Base-by-base conservation (phyloP, 2,113 vertebrate genomes). In the Podiceps cristatus region DNA sequence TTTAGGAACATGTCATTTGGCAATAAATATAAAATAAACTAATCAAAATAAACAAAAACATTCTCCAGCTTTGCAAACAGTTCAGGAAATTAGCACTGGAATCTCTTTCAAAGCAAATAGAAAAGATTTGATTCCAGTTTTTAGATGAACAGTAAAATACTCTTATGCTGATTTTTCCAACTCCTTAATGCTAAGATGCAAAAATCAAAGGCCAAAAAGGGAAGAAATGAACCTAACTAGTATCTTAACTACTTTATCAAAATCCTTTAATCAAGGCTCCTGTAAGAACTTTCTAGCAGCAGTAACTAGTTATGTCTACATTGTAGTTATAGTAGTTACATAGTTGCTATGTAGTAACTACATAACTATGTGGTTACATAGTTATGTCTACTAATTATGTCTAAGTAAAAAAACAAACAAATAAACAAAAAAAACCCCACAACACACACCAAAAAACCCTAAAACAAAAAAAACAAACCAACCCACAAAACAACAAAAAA, bases 21-120 rank as follows among this genome's bases (percentile, higher is more conserved):
- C 80, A 95, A 63, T 20, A 94, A 94, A 81, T 62, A 64, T 6
- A 72, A 96, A 95, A 88, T 28, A 78, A 89, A 69, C 8, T 42
- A 86, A 91, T 22, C 5, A 72, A 88, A 92, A 63, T 77, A 88
- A 86, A 95, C 69, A 16, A 89, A 88, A 96, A 81, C 67, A 78
- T 16, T 68, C 58, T 18, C 7, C 52, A 89, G 45, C 45, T 81
- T 85, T 85, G 11, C 73, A 81, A 95, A 86, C 27, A 28, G 15
- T 85, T 72, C 75, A 76, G 56, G 52, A 93, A 94, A 95, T 76
- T 52, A 88, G 68, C 47, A 53, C 16, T n/a, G 45, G 52, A 86
- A 63, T 66, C 49, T 73, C n/a, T 72, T 91, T 67, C 63, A 79
- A 79, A 94, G 17, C 18, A 93, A 88, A 53, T 0, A 71, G 22